Evolutionary conservation across 2,888 invertebrate genomes (phyloP), one percentile per base, ranked within the genome.

Genomic region (Proisotoma minuta): DNA sequence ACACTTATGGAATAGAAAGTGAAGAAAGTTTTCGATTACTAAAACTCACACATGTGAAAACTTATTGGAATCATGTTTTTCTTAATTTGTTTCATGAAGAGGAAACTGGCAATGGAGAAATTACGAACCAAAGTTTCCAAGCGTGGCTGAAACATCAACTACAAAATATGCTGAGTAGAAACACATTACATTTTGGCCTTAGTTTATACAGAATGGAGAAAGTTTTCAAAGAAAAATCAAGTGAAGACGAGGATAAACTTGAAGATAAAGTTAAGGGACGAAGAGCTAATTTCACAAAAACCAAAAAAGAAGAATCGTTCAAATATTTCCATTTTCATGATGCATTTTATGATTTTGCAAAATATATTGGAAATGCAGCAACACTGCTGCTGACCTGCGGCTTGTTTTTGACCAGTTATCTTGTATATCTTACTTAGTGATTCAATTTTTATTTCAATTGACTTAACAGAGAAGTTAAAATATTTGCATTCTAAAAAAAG

Each of bases 31-130:
- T 71, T 54, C 53, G 56, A 43, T 57, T 58, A 26, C 43, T 72
- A 18, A 65, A 63, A 58, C 60, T 69, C n/a, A 59, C 58, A 29
- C 64, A 68, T 50, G 47, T 72, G n/a, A 72, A 72, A 48, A 70
- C 72, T 0, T 72, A 70, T 50, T 72, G 70, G 70, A 72, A 72
- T 50, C 72, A 71, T 52, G 5, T 69, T 0, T 62, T 58, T 27
- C 28, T 70, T 28, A 58, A 59, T 40, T 15, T 63, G 2, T 59
- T 65, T 23, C 63, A 43, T 28, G 70, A 70, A 15, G 66, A 70
- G 20, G 39, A 43, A 15, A 52, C 23, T n/a, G n/a, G n/a, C n/a
- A n/a, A n/a, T n/a, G n/a, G n/a, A n/a, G n/a, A n/a, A n/a, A n/a
- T n/a, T n/a, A n/a, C n/a, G n/a, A n/a, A n/a, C n/a, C n/a, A n/a